Percentiles rank a stretch among this genome's conserved stretches.
These are phyloP conservation scores for Paedocypris sp. DNA, from an alignment of 2,113 vertebrate genomes.

Conservation along the genomic window DNA sequence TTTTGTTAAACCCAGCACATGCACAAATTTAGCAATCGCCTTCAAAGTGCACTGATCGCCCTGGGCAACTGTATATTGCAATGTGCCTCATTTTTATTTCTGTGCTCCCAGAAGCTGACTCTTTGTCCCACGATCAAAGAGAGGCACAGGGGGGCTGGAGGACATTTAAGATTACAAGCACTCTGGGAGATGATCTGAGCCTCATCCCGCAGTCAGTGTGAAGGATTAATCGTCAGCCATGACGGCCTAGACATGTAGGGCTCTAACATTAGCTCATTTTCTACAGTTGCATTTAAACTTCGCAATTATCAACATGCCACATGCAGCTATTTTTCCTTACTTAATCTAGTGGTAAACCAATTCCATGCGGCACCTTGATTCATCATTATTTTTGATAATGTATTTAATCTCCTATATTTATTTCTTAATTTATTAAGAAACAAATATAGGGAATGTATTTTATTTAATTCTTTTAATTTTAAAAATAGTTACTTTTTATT, in stretches of 20 bases:
- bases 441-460: too few relatives aligned
- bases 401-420: too few relatives aligned
- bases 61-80: slow-evolving; percentile 21
- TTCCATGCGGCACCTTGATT: not conserved
- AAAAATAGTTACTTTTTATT: too few relatives aligned
- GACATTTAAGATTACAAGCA: slow-evolving; percentile 34
- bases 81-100: slow-evolving; percentile 25
- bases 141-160: slow-evolving; percentile 15
- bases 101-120: slow-evolving; percentile 19
- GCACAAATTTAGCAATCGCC: slow-evolving; percentile 28
- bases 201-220: slow-evolving; percentile 29
- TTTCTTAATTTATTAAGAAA: too few relatives aligned
- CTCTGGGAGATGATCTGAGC: slow-evolving; percentile 24
- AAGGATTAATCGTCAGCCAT: slow-evolving; percentile 23
- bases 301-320: not conserved
- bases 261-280: slow-evolving; percentile 19
- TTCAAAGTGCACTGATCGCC: slow-evolving; percentile 32
- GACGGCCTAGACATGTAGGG: not conserved
- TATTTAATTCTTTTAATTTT: too few relatives aligned
- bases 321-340: not conserved
- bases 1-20: slow-evolving; percentile 10
- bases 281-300: slow-evolving; percentile 16
- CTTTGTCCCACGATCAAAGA: slow-evolving; percentile 33
- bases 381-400: too few relatives aligned
- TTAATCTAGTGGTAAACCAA: slow-evolving; percentile 1